A percentile compares a stretch with the other conserved stretches of the same genome.
Conservation (phyloP, 2,113 vertebrate species). For the Microcebus jonahi region DNA sequence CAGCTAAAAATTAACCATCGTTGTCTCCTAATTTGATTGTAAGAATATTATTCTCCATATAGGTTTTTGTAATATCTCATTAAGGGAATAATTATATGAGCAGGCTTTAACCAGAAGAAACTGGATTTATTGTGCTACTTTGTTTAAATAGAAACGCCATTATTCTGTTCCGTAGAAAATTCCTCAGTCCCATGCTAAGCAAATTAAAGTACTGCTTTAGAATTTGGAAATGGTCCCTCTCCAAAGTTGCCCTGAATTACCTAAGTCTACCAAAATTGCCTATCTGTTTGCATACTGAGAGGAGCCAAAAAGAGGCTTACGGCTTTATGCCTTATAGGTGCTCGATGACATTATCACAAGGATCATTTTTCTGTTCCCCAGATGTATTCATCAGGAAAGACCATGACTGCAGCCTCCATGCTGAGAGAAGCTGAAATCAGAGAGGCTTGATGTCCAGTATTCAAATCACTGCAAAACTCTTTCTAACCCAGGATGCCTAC, state of each 20-base stretch:
- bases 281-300: neutral
- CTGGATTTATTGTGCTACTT: constrained; percentile 80
- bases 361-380: constrained; percentile 88
- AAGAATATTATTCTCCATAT: constrained; percentile 83
- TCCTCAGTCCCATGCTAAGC: constrained; percentile 43
- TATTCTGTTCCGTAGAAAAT: constrained; percentile 74
- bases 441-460: constrained; percentile 98
- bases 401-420: constrained; percentile 89
- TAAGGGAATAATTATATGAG: constrained; percentile 78
- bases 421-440: constrained; percentile 97
- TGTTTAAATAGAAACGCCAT: constrained; percentile 82
- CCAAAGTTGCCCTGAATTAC: constrained; percentile 63
- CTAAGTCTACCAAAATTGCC: constrained; percentile 34
- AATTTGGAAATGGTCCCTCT: constrained; percentile 21
- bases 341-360: constrained; percentile 72
- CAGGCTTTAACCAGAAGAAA: constrained; percentile 75
- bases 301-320: neutral
- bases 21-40: constrained; percentile 81
- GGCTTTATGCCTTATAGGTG: neutral
- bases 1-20: constrained; percentile 81
- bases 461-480: constrained; percentile 89
- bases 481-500: constrained; percentile 86
- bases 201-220: constrained; percentile 10
- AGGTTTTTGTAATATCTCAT: constrained; percentile 81
- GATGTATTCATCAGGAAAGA: constrained; percentile 90